phyloP scores from a whole-genome alignment of 1,140 invertebrate genomes.

The Littorina saxatilis region DNA sequence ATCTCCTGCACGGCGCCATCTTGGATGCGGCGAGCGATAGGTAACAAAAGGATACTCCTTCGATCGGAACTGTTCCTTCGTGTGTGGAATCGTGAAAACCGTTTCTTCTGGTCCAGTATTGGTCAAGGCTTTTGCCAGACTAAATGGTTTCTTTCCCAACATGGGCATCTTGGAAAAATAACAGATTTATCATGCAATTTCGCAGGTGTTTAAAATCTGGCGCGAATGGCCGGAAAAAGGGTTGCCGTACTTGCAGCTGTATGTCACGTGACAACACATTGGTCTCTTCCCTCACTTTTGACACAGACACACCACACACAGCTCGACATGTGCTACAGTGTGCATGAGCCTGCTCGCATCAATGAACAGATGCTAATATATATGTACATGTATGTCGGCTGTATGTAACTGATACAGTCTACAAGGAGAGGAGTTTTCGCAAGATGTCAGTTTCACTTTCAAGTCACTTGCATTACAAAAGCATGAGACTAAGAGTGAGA shows the following conservation, averaged over 20 bases:
- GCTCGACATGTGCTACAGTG: too few relatives aligned
- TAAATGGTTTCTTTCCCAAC: constrained; percentile 68
- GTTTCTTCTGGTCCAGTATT: constrained; percentile 63
- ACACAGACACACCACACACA: too few relatives aligned
- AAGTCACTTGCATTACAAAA: too few relatives aligned
- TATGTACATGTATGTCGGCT: too few relatives aligned
- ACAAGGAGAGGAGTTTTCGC: too few relatives aligned
- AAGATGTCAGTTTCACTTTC: too few relatives aligned
- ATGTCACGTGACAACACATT: constrained; percentile 52
- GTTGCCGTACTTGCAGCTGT: constrained; percentile 39
- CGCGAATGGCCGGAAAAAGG: constrained; percentile 62
- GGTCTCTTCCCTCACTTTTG: too few relatives aligned
- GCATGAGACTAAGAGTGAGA: too few relatives aligned
- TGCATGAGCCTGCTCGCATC: too few relatives aligned
- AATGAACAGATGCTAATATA: too few relatives aligned
- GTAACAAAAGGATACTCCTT: constrained; percentile 73
- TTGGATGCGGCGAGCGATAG: constrained; percentile 62
- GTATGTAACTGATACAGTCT: too few relatives aligned
- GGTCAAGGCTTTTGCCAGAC: constrained; percentile 57
- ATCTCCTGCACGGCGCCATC: constrained; percentile 67
- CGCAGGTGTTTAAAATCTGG: constrained; percentile 69
- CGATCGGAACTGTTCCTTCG: constrained; percentile 72
- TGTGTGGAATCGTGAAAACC: constrained; percentile 69
- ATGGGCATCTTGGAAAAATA: constrained; percentile 68
- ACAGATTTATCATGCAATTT: constrained; percentile 53